Evolutionary conservation across 2,113 vertebrate genomes (phyloP), one percentile per base, ranked within the genome.

Genomic region (Sciurus niger): DNA sequence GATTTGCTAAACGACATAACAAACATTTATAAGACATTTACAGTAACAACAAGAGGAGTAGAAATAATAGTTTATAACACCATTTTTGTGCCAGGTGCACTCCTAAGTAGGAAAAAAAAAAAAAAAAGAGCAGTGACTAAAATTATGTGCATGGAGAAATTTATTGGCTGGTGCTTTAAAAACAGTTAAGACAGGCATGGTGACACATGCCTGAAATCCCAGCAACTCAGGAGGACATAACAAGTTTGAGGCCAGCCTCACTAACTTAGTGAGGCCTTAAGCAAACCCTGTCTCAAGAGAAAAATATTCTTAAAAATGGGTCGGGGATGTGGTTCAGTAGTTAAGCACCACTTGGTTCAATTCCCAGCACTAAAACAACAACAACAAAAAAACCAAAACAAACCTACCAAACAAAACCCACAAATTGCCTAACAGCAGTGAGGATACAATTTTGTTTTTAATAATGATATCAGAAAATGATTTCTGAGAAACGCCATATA

Each of bases 401-500:
- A 63, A 28, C 22, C 60, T 28, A 63, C 8, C 25, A 63, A 63
- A 25, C 55, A 63, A 28, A 63, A 3, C 8, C 60, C 60, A 63
- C 4, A 77, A 78, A 55, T 8, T 58, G 53, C 43, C 60, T 82
- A 93, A 76, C 13, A 86, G 48, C 25, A 70, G 67, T 58, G 63
- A 6, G 18, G 53, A 43, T 8, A 58, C 17, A 34, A 93, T 24
- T 43, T 93, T 77, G 28, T 22, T 86, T 77, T n/a, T 77, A 73
- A 84, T 32, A 72, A 82, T 24, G 74, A 30, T 80, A 82, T 53
- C 24, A 40, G n/a, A 87, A 93, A 90, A 93, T 12, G 37, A 30
- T 73, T 92, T 93, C 89, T 87, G 70, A n/a, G 85, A 76, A 92
- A 96, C 34, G 8, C 22, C 25, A 51, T 17, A 51, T 87, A 60